These are phyloP conservation scores for Cantharis lateralis DNA, from an alignment of 2,888 invertebrate species.

Conservation along the genomic window DNA sequence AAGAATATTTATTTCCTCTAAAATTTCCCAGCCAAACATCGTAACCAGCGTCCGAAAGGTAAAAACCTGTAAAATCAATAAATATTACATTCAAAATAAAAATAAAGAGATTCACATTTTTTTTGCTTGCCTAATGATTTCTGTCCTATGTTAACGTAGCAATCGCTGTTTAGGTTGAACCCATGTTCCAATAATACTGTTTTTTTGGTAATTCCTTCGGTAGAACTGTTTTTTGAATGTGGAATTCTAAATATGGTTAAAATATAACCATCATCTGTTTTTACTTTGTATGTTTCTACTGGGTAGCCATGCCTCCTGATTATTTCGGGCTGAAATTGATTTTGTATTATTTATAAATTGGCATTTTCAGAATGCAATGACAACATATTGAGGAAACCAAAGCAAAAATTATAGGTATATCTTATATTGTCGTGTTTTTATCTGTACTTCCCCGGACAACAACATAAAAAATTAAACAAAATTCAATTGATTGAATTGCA, in stretches of 20 bases:
- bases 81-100: no score
- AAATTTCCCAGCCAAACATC: slow-evolving; percentile 59
- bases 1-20: slow-evolving; percentile 37
- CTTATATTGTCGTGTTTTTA: no score
- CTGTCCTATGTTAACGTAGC: slow-evolving; percentile 18
- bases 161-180: slow-evolving; percentile 8
- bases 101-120: no score
- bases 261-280: slow-evolving; percentile 47
- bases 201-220: not conserved
- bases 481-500: no score
- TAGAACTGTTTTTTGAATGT: slow-evolving; percentile 23
- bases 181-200: slow-evolving; percentile 52
- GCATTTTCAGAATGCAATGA: no score
- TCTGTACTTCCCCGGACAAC: no score
- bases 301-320: slow-evolving; percentile 45
- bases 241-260: slow-evolving; percentile 47
- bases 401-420: no score
- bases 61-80: slow-evolving; percentile 31
- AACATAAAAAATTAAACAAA: no score
- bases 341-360: no score
- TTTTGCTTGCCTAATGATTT: slow-evolving; percentile 28
- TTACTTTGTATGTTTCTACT: slow-evolving; percentile 45
- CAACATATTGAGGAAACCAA: no score
- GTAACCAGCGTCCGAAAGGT: slow-evolving; percentile 56
- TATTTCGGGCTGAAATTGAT: slow-evolving; percentile 45